phyloP scores from a whole-genome alignment of 1,140 invertebrate species.

The Drosophila cardini region DNA sequence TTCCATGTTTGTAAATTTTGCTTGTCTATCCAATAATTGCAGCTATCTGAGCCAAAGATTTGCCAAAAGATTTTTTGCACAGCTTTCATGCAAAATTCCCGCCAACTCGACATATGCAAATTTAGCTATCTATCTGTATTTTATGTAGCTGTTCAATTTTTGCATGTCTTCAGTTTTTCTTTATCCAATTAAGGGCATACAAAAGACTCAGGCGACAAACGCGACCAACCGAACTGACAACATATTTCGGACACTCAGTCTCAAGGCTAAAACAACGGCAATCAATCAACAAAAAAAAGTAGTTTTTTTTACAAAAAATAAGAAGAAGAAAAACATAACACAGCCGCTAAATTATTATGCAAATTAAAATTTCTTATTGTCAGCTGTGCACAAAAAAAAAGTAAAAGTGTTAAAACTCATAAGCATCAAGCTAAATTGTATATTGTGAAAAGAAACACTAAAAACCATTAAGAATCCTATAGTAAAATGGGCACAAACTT shows the following conservation, averaged over 20 bases:
- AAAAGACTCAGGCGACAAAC: slow-evolving; percentile 67
- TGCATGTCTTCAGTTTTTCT: slow-evolving; percentile 60
- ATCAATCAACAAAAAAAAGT: slow-evolving; percentile 62
- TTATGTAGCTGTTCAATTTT: slow-evolving; percentile 52
- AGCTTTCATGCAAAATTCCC: slow-evolving; percentile 59
- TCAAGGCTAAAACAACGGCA: slow-evolving; percentile 30
- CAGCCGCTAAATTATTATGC: slow-evolving; percentile 72
- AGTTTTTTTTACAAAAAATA: not conserved
- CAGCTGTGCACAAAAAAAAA: slow-evolving; percentile 40
- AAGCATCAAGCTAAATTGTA: slow-evolving; percentile 33
- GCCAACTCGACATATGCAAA: slow-evolving; percentile 67
- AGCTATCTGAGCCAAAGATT: slow-evolving; percentile 21
- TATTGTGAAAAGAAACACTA: slow-evolving; percentile 18
- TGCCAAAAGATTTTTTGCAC: slow-evolving; percentile 55
- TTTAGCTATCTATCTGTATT: slow-evolving; percentile 42
- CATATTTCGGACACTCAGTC: slow-evolving; percentile 17
- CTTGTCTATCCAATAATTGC: slow-evolving; percentile 26
- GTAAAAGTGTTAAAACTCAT: slow-evolving; percentile 64
- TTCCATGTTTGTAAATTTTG: slow-evolving; percentile 46
- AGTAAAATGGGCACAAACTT: slow-evolving; percentile 7
- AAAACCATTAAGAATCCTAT: slow-evolving; percentile 53
- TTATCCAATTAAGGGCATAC: slow-evolving; percentile 68
- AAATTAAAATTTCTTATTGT: slow-evolving; percentile 72
- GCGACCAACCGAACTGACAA: slow-evolving; percentile 29
- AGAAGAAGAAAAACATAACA: not conserved